phyloP scores from a whole-genome alignment of 30 jellyfish, hydroid and myxozoan genomes.

The Calvadosia cruxmelitensis region DNA sequence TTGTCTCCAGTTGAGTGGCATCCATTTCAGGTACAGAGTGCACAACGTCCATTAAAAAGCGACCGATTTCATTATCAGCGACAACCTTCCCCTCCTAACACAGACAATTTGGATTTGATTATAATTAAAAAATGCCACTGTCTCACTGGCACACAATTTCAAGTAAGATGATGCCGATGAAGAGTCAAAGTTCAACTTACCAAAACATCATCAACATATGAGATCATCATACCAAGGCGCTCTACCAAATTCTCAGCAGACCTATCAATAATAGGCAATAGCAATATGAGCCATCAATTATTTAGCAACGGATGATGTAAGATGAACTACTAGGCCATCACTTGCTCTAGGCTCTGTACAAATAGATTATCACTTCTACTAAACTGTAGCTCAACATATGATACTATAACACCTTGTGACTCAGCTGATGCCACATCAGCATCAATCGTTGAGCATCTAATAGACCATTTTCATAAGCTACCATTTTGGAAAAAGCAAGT shows the following conservation, averaged over 20 bases:
- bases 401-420: no score
- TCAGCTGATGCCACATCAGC: background rate
- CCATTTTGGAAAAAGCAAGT: no score
- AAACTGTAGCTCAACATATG: no score
- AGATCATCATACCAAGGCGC: constrained; percentile 47
- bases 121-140: background rate
- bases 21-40: constrained; percentile 92
- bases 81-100: constrained; percentile 46
- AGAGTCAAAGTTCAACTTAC: constrained; percentile 46
- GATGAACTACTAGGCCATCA: no score
- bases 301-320: no score
- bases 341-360: no score
- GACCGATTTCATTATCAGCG: constrained; percentile 77
- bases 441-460: background rate
- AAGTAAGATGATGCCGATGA: background rate
- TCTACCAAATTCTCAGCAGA: constrained; percentile 67
- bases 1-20: constrained; percentile 62
- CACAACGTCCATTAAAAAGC: constrained; percentile 70
- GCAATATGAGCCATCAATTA: no score
- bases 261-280: constrained; percentile 23
- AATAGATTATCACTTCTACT: no score
- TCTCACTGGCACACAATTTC: background rate
- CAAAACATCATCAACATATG: constrained; percentile 73
- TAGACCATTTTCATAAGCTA: no score
- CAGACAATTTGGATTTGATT: background rate